phyloP scores from a whole-genome alignment of 2,888 invertebrate species.

The Dione juno region DNA sequence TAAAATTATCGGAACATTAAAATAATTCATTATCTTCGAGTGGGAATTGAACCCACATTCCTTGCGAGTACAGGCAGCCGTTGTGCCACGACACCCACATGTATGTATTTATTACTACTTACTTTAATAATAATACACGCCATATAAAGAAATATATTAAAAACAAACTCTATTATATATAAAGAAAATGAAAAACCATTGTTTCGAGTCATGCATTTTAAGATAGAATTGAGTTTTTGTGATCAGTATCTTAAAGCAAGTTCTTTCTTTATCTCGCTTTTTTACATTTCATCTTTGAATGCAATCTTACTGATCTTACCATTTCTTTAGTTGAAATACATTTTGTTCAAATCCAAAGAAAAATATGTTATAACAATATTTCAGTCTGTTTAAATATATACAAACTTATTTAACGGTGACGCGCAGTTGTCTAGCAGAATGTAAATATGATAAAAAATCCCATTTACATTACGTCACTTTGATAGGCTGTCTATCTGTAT shows the following conservation, averaged over 20 bases:
- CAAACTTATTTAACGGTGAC: background rate
- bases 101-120: too few species aligned
- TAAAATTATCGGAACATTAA: too few species aligned
- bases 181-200: conserved; percentile 7
- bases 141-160: background rate
- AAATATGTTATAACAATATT: background rate
- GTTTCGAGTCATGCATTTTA: conserved; percentile 23
- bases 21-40: too few species aligned
- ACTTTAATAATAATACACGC: background rate
- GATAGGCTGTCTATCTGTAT: background rate
- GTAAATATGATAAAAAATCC: background rate
- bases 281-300: conserved; percentile 27
- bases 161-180: background rate
- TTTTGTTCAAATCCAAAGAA: conserved; percentile 1
- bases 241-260: conserved; percentile 18
- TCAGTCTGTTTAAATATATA: background rate
- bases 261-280: conserved; percentile 7
- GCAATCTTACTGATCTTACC: conserved; percentile 26
- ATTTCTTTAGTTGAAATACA: conserved; percentile 20
- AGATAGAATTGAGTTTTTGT: conserved; percentile 20
- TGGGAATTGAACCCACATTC: too few species aligned
- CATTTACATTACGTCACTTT: background rate
- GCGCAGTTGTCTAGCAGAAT: background rate
- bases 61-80: background rate
- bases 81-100: background rate